Conservation (phyloP, 2,888 invertebrate species). For the Omphaloscelis lunosa region DNA sequence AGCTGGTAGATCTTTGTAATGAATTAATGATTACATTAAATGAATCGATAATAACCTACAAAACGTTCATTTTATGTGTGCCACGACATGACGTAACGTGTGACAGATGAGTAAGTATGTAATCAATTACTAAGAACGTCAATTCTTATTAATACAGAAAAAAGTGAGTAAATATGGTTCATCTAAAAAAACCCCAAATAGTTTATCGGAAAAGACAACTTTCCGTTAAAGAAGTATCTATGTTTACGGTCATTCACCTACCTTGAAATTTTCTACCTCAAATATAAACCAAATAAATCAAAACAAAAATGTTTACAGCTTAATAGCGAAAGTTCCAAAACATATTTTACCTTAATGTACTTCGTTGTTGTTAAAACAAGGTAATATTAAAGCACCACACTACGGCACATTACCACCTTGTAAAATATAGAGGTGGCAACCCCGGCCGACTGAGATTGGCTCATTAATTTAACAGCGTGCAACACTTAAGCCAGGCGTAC, state of each 20-base stretch:
- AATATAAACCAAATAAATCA: constrained; percentile 22
- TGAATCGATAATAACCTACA: too few relatives aligned
- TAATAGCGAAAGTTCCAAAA: constrained; percentile 55
- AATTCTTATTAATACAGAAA: too few relatives aligned
- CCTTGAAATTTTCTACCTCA: background rate
- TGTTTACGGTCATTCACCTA: background rate
- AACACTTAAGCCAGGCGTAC: constrained; percentile 89
- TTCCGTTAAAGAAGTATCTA: background rate
- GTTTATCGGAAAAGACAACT: background rate
- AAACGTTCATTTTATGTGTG: too few relatives aligned
- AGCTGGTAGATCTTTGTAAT: too few relatives aligned
- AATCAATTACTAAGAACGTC: too few relatives aligned
- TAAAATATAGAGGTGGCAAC: constrained; percentile 88
- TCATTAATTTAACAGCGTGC: constrained; percentile 90
- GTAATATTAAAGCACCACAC: constrained; percentile 71
- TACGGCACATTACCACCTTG: constrained; percentile 88
- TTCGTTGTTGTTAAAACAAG: constrained; percentile 67
- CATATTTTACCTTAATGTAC: constrained; percentile 59
- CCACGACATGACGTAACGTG: background rate
- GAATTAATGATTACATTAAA: too few relatives aligned
- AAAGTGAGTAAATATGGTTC: background rate
- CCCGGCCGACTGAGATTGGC: constrained; percentile 86
- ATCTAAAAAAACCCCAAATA: background rate
- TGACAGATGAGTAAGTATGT: background rate
- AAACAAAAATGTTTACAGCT: constrained; percentile 32